Evolutionary conservation across 2,113 vertebrate species (phyloP), one percentile per base, ranked within the genome.

Genomic region (Pseudopipra pipra): DNA sequence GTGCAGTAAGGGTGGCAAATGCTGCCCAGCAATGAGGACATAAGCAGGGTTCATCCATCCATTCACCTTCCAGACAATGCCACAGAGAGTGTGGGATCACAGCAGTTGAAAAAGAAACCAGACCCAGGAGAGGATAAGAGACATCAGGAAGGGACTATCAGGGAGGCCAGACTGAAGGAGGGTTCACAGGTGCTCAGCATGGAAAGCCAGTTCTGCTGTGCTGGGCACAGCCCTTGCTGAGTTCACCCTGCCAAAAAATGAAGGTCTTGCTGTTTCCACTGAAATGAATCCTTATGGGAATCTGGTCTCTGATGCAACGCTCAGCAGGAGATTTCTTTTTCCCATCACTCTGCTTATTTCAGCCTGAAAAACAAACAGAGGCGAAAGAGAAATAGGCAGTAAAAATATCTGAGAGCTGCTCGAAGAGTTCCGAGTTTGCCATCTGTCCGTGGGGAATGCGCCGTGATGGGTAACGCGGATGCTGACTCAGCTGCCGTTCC

Each of bases 401-500:
- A 91, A 91, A 96, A 94, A 67, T 88, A 94, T 79, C 78, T 46
- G 41, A 55, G 94, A 80, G 91, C 78, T 93, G 74, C 91, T 91
- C 3, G 25, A 73, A 62, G 96, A 91, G 95, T 35, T 31, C 8
- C 75, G 90, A 54, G 91, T 87, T 94, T 58, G 59, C 91, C 90
- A 46, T 96, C 66, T 79, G 91, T 68, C 94, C 8, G 1, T 51
- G 71, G 95, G 91, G 95, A 94, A 2, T 0, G 33, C 5, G 2
- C 22, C 7, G 7, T 0, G 9, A 24, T 35, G 62, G 74, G 91
- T 18, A 52, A 1, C 0, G 51, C 39, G 4, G 47, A 78, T 16
- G 96, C 93, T 94, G 95, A 75, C 81, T 96, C 95, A 89, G 94
- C 95, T 71, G 86, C 86, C 39, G 5, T 63, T n/a, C 70, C 11